Evolutionary conservation across 2,888 invertebrate species (phyloP).

Genomic region (Orchesella flavescens): DNA sequence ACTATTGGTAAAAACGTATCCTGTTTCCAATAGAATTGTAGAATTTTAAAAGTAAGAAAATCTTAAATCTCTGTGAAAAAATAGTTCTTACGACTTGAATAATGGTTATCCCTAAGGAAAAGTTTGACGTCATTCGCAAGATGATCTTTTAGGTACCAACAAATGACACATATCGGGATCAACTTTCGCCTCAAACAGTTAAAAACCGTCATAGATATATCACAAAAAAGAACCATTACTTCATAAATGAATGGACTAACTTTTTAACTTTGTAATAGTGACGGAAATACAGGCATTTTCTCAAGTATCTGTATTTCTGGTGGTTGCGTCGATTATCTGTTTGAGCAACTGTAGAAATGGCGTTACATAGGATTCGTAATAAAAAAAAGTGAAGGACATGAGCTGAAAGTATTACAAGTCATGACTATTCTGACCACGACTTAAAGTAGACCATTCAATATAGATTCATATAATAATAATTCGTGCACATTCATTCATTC

Average conservation of each 20-base stretch:
- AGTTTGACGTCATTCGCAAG: not conserved
- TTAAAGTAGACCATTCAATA: conserved; percentile 3
- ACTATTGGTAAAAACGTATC: no score
- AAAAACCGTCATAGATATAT: not conserved
- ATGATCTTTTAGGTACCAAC: not conserved
- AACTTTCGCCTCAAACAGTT: not conserved
- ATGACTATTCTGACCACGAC: conserved; percentile 38
- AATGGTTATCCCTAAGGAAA: not conserved
- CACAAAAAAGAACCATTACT: conserved; percentile 16
- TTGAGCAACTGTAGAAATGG: not conserved
- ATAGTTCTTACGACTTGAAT: not conserved
- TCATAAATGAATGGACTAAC: conserved; percentile 10
- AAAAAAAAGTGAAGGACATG: conserved; percentile 3
- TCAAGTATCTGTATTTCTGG: not conserved
- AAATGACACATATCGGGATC: not conserved
- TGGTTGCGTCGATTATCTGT: not conserved
- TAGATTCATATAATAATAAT: conserved; percentile 30
- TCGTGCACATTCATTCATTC: conserved; percentile 27
- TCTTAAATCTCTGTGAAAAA: not conserved
- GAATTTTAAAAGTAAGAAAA: no score
- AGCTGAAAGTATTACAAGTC: conserved; percentile 36
- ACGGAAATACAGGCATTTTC: conserved; percentile 1
- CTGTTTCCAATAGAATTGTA: no score
- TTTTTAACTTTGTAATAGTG: conserved; percentile 5
- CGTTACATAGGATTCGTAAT: not conserved